Conservation (phyloP, 2,797 vertebrate species). For the Steatocranus sp. region DNA sequence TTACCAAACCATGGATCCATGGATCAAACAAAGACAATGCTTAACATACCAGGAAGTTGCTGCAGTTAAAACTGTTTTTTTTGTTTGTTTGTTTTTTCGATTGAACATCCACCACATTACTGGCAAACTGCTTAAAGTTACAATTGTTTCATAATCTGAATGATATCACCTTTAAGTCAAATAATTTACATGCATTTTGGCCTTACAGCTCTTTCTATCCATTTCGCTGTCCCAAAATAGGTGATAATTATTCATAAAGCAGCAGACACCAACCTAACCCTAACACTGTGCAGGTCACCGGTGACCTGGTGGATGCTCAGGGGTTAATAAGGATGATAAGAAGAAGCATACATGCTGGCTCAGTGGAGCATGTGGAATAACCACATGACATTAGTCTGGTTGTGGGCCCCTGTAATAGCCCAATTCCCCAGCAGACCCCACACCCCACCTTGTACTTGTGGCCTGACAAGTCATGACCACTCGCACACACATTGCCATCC, state of each 20-base stretch:
- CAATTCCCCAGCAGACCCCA: not conserved
- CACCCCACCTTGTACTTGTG: not conserved
- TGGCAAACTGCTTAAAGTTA: not conserved
- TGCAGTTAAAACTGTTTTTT: not conserved
- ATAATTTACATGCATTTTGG: not conserved
- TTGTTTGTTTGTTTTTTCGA: rapidly evolving
- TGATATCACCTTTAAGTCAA: not conserved
- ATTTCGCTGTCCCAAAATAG: not conserved
- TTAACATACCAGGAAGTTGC: not conserved
- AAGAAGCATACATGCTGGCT: not conserved
- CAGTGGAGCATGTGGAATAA: not conserved
- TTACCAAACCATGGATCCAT: not conserved
- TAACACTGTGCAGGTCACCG: not conserved
- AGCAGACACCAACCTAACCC: not conserved
- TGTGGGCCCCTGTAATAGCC: not conserved
- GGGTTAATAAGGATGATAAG: not conserved
- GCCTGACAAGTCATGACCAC: conserved; percentile 18
- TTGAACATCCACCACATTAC: not conserved
- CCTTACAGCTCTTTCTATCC: not conserved
- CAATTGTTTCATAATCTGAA: not conserved
- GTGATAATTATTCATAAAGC: not conserved
- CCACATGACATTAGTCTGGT: not conserved
- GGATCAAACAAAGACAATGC: not conserved
- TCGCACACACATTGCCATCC: conserved; percentile 11
- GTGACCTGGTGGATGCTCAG: not conserved